These are phyloP conservation scores for Schizopygopsis pylzovi DNA, from an alignment of 2,797 vertebrate species.

Conservation along the genomic window DNA sequence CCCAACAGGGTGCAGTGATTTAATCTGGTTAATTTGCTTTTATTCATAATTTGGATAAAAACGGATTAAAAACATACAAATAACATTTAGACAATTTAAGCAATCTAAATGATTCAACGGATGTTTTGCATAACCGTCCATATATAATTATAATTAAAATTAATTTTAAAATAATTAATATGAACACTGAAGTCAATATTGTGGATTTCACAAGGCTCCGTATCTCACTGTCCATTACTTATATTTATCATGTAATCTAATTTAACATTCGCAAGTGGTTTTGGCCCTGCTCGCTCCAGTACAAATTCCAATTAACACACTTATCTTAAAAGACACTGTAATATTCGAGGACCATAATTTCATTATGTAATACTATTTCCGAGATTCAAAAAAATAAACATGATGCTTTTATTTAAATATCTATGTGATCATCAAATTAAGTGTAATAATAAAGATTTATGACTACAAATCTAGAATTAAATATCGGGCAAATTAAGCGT, in stretches of 20 bases:
- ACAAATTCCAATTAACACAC: slow-evolving; percentile 57
- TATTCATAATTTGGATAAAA: not conserved
- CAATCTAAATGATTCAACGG: not conserved
- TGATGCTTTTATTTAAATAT: slow-evolving; percentile 7
- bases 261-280: slow-evolving; percentile 26
- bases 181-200: not conserved
- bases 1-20: slow-evolving; percentile 30
- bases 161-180: not conserved
- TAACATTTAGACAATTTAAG: not conserved
- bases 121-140: not conserved
- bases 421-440: slow-evolving; percentile 20
- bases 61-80: not conserved
- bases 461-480: slow-evolving; percentile 28
- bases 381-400: slow-evolving; percentile 41
- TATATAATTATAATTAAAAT: not conserved
- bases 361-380: slow-evolving; percentile 51
- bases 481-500: slow-evolving; percentile 41
- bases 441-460: slow-evolving; percentile 58
- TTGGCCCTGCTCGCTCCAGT: slow-evolving; percentile 30
- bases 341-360: slow-evolving; percentile 53
- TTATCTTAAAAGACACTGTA: slow-evolving; percentile 51
- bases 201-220: not conserved
- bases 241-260: slow-evolving; percentile 51
- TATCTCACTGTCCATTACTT: slow-evolving; percentile 33
- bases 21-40: not conserved